Evolutionary conservation across 2,797 vertebrate species (phyloP), one percentile per base, ranked within the genome.

Genomic region (Remorina albescens): DNA sequence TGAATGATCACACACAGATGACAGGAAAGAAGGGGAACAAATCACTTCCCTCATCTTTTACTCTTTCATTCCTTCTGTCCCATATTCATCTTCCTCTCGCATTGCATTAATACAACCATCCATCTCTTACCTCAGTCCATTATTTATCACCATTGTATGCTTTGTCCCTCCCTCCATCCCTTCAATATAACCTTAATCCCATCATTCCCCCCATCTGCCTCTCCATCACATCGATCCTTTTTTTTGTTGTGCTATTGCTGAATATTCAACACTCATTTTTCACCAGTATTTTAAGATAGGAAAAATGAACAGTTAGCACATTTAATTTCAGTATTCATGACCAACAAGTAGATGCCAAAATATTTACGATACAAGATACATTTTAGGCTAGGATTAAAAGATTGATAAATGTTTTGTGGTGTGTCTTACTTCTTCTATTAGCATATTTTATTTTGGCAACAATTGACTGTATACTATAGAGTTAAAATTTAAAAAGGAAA

Each of bases 81-180:
- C 78, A 56, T 54, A 85, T 90, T 76, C 68, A 81, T 91, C 84
- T 84, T 83, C 60, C 78, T 69, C 75, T 85, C 88, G 71, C 65
- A 73, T 85, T 80, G 67, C 80, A 86, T 86, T 84, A 86, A 84
- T 88, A 62, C 75, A 56, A 50, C 71, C 82, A 92, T 90, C 83
- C 81, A 86, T 92, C 88, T 91, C 76, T 47, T 61, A 70, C 64
- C 81, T 78, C 85, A 88, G 68, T 86, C 88, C 90, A 91, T 92
- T 89, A 92, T 79, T 81, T 82, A 76, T 79, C 78, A 73, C 80
- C 53, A 72, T 82, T 83, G 70, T 83, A 64, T 59, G 67, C 70
- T 59, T 75, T 76, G 56, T 55, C 61, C 71, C 21, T 71, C 75
- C 54, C 85, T 85, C 85, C 80, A 72, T 86, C 85, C 79, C 51